Conservation (phyloP, 2,888 invertebrate genomes). For the Lepidochrysops patricia region DNA sequence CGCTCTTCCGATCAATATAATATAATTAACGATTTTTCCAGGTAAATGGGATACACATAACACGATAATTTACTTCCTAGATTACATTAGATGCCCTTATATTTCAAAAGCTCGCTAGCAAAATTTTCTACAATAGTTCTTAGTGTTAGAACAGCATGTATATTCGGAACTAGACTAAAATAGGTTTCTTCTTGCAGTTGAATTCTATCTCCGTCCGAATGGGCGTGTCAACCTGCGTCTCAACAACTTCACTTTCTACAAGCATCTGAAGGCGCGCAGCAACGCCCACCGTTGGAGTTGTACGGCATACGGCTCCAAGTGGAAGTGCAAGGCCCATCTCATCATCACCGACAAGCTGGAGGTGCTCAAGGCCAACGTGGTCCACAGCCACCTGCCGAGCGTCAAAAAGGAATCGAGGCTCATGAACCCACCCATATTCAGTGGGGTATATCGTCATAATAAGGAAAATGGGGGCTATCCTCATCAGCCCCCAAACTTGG, state of each 20-base stretch:
- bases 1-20: no score
- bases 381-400: constrained; percentile 50
- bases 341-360: constrained; percentile 56
- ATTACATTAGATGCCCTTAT: no score
- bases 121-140: neutral
- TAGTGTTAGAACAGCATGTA: neutral
- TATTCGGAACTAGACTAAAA: neutral
- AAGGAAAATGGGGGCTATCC: constrained; percentile 24
- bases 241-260: constrained; percentile 62
- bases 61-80: no score
- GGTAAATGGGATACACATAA: no score
- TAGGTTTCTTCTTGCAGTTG: constrained; percentile 27
- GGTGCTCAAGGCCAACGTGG: constrained; percentile 50
- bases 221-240: constrained; percentile 55
- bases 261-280: constrained; percentile 52
- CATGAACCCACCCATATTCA: constrained; percentile 20
- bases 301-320: constrained; percentile 55
- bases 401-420: constrained; percentile 31
- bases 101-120: no score
- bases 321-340: constrained; percentile 58
- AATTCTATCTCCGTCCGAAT: constrained; percentile 57
- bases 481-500: constrained; percentile 21
- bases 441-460: constrained; percentile 22
- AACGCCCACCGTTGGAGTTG: constrained; percentile 62
- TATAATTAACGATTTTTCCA: no score